phyloP scores from a whole-genome alignment of 1,140 invertebrate genomes.

The Schlechtendalia chinensis region DNA sequence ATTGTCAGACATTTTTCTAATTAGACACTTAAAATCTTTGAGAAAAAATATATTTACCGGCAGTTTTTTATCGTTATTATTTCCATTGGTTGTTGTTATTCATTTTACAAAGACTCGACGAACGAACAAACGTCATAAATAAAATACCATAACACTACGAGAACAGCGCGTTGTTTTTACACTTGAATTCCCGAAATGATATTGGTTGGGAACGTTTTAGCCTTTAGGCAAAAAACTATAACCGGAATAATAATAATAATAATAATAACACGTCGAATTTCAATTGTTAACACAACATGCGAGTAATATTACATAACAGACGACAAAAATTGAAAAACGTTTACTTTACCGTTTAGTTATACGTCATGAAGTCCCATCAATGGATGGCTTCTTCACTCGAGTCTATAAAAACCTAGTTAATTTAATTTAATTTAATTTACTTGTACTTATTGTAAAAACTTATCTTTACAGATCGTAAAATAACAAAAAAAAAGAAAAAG shows the following conservation, averaged over 20 bases:
- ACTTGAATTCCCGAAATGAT: constrained; percentile 2
- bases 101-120: neutral
- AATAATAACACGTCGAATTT: neutral
- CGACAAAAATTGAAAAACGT: no score
- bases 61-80: neutral
- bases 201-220: neutral
- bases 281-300: neutral
- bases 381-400: no score
- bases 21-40: constrained; percentile 45
- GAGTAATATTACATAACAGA: no score
- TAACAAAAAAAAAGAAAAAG: no score
- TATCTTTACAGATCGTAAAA: no score
- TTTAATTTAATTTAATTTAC: no score
- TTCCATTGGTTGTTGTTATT: neutral
- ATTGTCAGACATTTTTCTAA: constrained; percentile 45
- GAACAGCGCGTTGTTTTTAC: constrained; percentile 20
- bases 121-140: neutral
- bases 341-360: no score
- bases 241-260: neutral
- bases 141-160: neutral
- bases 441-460: no score
- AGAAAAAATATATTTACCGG: constrained; percentile 15
- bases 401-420: no score
- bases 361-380: no score
- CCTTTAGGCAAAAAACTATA: neutral